Evolutionary conservation across 2,888 invertebrate species (phyloP).

Genomic region (Apomyelois bistriatella): DNA sequence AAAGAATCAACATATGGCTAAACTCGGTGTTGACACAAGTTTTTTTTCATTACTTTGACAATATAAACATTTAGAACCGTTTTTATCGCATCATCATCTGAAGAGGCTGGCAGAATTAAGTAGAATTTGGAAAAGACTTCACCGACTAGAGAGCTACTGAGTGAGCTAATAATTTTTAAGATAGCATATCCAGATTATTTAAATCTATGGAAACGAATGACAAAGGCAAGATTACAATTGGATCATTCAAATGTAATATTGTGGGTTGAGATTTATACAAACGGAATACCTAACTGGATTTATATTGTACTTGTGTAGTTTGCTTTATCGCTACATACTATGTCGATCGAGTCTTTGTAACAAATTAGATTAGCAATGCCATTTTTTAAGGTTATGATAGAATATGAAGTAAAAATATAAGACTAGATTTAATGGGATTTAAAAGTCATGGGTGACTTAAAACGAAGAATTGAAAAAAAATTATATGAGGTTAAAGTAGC

Average conservation of each 20-base stretch:
- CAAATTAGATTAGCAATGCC: not conserved
- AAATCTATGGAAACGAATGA: slow-evolving; percentile 21
- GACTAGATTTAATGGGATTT: no score
- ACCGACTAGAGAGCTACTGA: no score
- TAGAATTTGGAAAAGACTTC: no score
- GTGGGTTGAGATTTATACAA: slow-evolving; percentile 43
- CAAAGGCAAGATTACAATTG: slow-evolving; percentile 50
- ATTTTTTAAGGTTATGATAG: not conserved
- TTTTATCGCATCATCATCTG: no score
- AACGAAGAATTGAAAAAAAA: no score
- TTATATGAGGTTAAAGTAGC: no score
- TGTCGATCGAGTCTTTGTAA: slow-evolving; percentile 22
- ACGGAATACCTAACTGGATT: slow-evolving; percentile 30
- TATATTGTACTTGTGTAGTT: slow-evolving; percentile 27
- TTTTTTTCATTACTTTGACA: no score
- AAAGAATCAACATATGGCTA: no score
- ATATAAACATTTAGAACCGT: no score
- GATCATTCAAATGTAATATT: slow-evolving; percentile 58
- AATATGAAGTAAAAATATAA: not conserved
- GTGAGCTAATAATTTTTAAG: not conserved
- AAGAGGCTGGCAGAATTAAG: no score
- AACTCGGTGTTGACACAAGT: no score
- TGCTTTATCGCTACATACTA: slow-evolving; percentile 32
- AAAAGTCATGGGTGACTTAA: no score
- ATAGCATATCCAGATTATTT: slow-evolving; percentile 20